Conservation (phyloP, 1,140 invertebrate species). For the Scaptomyza pallida region DNA sequence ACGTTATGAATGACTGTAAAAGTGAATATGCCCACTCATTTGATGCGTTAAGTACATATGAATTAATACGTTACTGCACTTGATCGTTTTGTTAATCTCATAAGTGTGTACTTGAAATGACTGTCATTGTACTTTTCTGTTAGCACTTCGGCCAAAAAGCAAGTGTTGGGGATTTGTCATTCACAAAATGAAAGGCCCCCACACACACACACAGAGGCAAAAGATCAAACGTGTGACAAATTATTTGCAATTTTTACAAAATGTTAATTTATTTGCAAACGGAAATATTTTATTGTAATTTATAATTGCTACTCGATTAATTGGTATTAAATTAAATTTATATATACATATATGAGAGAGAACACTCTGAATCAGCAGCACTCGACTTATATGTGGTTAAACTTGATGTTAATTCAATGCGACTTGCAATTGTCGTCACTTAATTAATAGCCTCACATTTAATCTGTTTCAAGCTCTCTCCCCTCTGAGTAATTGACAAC, state of each 20-base stretch:
- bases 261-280: constrained; percentile 67
- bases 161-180: constrained; percentile 47
- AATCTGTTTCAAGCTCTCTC: constrained; percentile 60
- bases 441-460: constrained; percentile 75
- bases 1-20: neutral
- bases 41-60: neutral
- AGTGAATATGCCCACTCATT: constrained; percentile 1
- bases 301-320: constrained; percentile 65
- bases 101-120: constrained; percentile 27
- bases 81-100: constrained; percentile 11
- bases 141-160: constrained; percentile 41
- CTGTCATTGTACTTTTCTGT: constrained; percentile 8
- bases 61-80: neutral
- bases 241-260: constrained; percentile 51
- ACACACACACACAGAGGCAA: constrained; percentile 8
- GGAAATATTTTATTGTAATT: constrained; percentile 73
- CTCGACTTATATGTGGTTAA: constrained; percentile 34
- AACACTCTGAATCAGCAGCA: constrained; percentile 31
- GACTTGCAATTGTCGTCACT: constrained; percentile 52
- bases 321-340: constrained; percentile 28
- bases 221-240: constrained; percentile 46
- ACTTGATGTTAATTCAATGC: constrained; percentile 39
- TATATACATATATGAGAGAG: too few relatives aligned
- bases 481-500: constrained; percentile 10
- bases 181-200: constrained; percentile 12